Conservation (phyloP, 2,113 vertebrate genomes). For the Ancistrus triradiatus region DNA sequence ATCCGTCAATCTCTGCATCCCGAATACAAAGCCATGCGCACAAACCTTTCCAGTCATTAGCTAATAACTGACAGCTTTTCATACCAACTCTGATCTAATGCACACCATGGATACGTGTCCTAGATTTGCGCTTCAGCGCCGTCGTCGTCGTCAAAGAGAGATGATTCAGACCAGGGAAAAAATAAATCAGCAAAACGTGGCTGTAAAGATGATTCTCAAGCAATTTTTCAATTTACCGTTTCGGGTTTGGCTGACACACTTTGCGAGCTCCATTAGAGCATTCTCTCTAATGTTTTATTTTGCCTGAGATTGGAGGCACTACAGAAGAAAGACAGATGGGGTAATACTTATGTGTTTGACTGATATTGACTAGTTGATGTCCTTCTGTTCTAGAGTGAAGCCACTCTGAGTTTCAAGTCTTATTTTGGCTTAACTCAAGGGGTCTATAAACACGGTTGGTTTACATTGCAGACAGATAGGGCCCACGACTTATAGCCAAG, state of each 20-base stretch:
- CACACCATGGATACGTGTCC: conserved; percentile 12
- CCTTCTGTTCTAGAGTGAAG: too few species aligned
- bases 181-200: conserved; percentile 10
- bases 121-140: conserved; percentile 24
- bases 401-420: too few species aligned
- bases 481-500: too few species aligned
- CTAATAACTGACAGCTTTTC: not conserved
- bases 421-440: too few species aligned
- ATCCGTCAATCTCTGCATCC: not conserved
- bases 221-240: conserved; percentile 12
- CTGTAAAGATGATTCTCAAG: conserved; percentile 29
- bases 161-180: conserved; percentile 21
- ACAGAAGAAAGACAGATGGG: not conserved
- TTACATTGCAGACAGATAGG: too few species aligned
- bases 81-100: not conserved
- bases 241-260: conserved; percentile 2
- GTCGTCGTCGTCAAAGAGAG: not conserved
- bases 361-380: too few species aligned
- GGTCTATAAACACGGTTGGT: too few species aligned
- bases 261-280: not conserved
- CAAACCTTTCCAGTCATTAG: not conserved
- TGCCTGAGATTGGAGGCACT: not conserved
- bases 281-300: conserved; percentile 18
- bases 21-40: not conserved
- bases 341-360: too few species aligned